Conservation (phyloP, 64 coral and sea anemone species). For the Dendrophyllia cribrosa region DNA sequence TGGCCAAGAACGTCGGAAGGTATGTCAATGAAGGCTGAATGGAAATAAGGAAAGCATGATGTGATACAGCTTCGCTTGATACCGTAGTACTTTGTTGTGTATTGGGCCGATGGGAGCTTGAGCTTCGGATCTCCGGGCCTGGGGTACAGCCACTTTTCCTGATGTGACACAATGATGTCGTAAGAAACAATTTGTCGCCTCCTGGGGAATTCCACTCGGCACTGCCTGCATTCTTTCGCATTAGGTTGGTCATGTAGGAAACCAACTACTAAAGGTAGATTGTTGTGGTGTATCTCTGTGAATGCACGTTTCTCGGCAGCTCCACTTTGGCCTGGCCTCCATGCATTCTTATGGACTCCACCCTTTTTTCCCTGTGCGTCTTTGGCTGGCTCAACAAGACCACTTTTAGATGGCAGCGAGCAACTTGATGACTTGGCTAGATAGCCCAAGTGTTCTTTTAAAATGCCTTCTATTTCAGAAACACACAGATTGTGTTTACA, state of each 20-base stretch:
- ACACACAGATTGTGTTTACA: conserved; percentile 16
- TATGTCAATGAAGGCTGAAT: conserved; percentile 42
- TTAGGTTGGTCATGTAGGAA: conserved; percentile 25
- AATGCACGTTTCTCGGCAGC: background rate
- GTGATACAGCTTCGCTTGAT: conserved; percentile 13
- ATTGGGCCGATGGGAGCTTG: conserved; percentile 22
- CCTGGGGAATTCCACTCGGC: conserved; percentile 29
- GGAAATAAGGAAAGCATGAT: conserved; percentile 59
- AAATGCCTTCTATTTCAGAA: background rate
- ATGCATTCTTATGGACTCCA: background rate
- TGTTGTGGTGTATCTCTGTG: conserved; percentile 65
- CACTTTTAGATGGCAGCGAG: conserved; percentile 3
- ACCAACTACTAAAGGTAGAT: conserved; percentile 11
- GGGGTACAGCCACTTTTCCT: conserved; percentile 61
- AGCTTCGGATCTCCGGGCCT: background rate
- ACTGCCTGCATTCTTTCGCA: conserved; percentile 48
- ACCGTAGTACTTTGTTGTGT: conserved; percentile 32
- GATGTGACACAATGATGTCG: conserved; percentile 38
- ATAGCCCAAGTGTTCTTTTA: background rate
- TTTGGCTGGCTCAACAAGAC: background rate
- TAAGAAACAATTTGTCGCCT: conserved; percentile 16
- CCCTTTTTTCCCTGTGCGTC: conserved; percentile 17
- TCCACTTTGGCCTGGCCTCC: background rate
- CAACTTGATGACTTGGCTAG: background rate
- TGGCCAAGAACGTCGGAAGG: background rate